Percentiles rank a stretch among this genome's conserved stretches.
Evolutionary conservation across 2,888 invertebrate genomes (phyloP).

Genomic region (Trissolcus japonicus): DNA sequence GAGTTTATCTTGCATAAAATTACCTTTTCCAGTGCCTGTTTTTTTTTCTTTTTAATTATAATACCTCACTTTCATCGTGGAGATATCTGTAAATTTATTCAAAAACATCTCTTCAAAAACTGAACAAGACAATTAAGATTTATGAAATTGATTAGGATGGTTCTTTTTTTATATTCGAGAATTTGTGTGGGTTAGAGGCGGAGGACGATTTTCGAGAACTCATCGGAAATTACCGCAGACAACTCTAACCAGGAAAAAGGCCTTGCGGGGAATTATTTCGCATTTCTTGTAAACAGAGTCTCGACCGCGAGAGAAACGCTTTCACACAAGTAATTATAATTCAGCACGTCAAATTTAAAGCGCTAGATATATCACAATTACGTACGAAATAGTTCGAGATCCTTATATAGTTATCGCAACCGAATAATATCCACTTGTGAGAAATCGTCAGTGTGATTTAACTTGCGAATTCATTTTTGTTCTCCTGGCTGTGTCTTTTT

Average conservation of each 20-base stretch:
- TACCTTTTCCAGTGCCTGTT: no score
- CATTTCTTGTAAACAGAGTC: not conserved
- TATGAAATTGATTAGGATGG: no score
- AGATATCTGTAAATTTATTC: no score
- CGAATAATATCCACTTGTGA: constrained; percentile 11
- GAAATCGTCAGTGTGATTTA: constrained; percentile 18
- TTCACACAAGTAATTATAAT: constrained; percentile 19
- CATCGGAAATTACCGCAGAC: no score
- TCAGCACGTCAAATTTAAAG: constrained; percentile 27
- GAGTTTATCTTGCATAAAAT: constrained; percentile 18
- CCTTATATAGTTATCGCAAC: constrained; percentile 20
- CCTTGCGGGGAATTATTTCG: not conserved
- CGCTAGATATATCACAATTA: constrained; percentile 32
- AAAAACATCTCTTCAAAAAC: no score
- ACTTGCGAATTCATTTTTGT: constrained; percentile 2
- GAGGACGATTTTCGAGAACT: no score
- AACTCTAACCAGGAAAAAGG: not conserved
- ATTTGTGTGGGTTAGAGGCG: no score
- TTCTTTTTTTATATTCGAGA: no score
- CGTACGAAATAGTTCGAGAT: constrained; percentile 22
- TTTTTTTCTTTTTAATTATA: no score
- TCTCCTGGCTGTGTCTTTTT: not conserved
- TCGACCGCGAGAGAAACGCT: constrained; percentile 15
- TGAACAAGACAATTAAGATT: not conserved
- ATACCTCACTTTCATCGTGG: no score